Conservation (phyloP, 2,113 vertebrate species). For the Nycticorax nycticorax region DNA sequence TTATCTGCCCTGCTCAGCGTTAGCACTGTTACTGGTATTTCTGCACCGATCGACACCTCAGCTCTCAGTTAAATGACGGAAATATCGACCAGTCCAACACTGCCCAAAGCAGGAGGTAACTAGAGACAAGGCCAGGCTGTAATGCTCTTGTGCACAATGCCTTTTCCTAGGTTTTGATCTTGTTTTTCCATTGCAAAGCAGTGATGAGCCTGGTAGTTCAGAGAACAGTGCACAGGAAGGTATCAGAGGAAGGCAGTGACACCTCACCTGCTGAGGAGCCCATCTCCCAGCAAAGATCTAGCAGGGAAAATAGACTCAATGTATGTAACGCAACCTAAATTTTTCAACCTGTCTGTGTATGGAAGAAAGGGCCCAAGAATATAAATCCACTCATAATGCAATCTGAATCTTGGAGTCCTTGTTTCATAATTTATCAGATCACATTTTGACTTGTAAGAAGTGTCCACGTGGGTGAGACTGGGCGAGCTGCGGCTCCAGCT, state of each 20-base stretch:
- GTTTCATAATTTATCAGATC: neutral
- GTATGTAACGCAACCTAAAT: neutral
- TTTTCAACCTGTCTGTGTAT: neutral
- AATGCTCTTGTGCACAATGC: neutral
- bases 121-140: neutral
- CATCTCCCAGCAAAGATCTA: neutral
- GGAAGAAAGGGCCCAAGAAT: neutral
- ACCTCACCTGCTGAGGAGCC: neutral
- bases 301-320: neutral
- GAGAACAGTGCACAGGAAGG: neutral
- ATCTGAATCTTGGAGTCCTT: neutral
- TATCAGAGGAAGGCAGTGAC: neutral
- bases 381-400: neutral
- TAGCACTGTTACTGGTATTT: neutral
- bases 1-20: neutral
- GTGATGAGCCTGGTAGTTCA: neutral
- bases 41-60: neutral
- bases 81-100: neutral
- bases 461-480: neutral
- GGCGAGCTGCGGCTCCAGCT: neutral
- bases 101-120: neutral
- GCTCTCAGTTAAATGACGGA: neutral
- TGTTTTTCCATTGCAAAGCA: neutral
- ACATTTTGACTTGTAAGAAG: neutral
- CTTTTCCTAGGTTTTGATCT: neutral